These are phyloP conservation scores for Dastarcus helophoroides DNA, from an alignment of 2,888 invertebrate species.

Conservation along the genomic window DNA sequence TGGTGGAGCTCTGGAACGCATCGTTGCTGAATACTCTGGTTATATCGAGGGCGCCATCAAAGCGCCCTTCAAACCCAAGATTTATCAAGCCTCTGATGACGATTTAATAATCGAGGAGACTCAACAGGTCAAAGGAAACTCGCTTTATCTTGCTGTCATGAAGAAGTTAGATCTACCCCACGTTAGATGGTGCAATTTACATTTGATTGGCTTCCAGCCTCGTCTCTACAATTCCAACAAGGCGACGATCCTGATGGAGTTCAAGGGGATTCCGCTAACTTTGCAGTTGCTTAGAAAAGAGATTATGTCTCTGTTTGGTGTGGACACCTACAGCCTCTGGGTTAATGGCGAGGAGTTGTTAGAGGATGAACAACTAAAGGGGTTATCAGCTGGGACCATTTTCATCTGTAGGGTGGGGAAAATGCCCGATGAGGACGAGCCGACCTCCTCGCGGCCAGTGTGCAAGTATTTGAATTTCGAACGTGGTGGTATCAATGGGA, in stretches of 20 bases:
- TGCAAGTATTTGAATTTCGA: constrained; percentile 54
- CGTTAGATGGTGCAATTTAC: constrained; percentile 59
- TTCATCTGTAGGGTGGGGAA: constrained; percentile 32
- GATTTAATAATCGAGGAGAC: constrained; percentile 57
- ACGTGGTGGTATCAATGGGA: constrained; percentile 42
- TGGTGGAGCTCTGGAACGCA: constrained; percentile 50
- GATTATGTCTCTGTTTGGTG: constrained; percentile 55
- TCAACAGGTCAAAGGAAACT: constrained; percentile 61
- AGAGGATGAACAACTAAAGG: constrained; percentile 30
- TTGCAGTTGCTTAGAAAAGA: constrained; percentile 46
- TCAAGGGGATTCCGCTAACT: constrained; percentile 43
- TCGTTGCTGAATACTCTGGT: constrained; percentile 57
- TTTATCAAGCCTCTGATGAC: constrained; percentile 39
- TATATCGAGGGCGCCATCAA: constrained; percentile 77
- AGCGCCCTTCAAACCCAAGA: constrained; percentile 54
- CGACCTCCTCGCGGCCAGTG: constrained; percentile 34
- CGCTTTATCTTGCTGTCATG: constrained; percentile 59
- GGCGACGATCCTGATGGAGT: constrained; percentile 61
- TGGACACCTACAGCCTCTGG: constrained; percentile 49
- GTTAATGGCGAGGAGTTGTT: constrained; percentile 36
- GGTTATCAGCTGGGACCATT: constrained; percentile 39
- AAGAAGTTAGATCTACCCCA: constrained; percentile 42
- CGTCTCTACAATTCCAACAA: constrained; percentile 43
- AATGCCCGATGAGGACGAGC: constrained; percentile 7
- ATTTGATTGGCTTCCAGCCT: constrained; percentile 47